phyloP scores from a whole-genome alignment of 2,888 invertebrate genomes.

The Drosophila melanosoma region DNA sequence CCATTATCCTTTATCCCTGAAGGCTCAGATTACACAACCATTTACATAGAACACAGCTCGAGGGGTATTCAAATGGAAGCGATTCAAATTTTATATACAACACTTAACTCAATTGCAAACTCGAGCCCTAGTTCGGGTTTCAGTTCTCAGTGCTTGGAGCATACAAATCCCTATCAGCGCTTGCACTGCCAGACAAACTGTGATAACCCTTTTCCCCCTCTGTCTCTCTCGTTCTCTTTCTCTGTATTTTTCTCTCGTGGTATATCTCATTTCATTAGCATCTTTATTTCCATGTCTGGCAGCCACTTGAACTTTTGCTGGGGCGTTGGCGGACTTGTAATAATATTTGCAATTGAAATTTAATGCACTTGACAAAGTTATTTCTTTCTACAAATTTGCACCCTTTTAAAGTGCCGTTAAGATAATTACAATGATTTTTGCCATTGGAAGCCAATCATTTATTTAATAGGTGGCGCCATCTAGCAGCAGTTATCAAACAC shows the following conservation, averaged over 20 bases:
- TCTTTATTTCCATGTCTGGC: constrained; percentile 71
- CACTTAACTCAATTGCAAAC: constrained; percentile 27
- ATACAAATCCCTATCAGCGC: constrained; percentile 27
- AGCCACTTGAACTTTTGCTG: constrained; percentile 74
- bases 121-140: constrained; percentile 10
- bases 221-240: not conserved
- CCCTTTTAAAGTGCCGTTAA: constrained; percentile 40
- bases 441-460: not conserved
- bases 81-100: constrained; percentile 47
- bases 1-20: not conserved
- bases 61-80: constrained; percentile 6
- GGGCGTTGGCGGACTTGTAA: constrained; percentile 54
- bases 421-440: constrained; percentile 9
- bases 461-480: constrained; percentile 45
- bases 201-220: not conserved
- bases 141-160: constrained; percentile 1
- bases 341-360: constrained; percentile 61
- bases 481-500: constrained; percentile 35
- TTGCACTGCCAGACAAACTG: not conserved
- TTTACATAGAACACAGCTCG: constrained; percentile 4
- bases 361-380: constrained; percentile 63
- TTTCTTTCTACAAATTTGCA: constrained; percentile 1
- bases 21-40: not conserved
- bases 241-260: not conserved
- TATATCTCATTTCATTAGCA: constrained; percentile 61